These are phyloP conservation scores for Asteroscopus sphinx DNA, from an alignment of 2,888 invertebrate species.

Conservation along the genomic window DNA sequence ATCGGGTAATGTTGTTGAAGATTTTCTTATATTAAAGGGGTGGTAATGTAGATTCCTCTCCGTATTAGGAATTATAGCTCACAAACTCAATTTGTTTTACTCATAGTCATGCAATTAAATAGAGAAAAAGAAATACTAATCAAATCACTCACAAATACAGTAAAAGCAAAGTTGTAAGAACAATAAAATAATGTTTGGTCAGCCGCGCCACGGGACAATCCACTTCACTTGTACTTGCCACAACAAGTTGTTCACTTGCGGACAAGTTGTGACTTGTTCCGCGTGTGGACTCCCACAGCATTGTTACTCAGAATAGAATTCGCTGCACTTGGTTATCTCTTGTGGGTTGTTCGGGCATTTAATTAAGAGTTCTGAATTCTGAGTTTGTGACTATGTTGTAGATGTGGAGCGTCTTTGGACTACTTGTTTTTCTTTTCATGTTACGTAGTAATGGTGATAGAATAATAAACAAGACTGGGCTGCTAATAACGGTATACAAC, in stretches of 20 bases:
- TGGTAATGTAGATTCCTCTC: too few species aligned
- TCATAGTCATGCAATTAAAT: too few species aligned
- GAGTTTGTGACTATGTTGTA: conserved; percentile 20
- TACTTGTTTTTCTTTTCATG: conserved; percentile 20
- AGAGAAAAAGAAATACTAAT: conserved; percentile 12
- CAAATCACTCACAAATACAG: conserved; percentile 31
- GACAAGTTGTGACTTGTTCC: conserved; percentile 65
- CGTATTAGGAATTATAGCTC: too few species aligned
- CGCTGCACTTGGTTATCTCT: conserved; percentile 67
- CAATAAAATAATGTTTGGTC: conserved; percentile 63
- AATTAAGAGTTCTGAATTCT: conserved; percentile 66
- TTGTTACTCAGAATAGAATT: conserved; percentile 70
- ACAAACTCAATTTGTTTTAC: too few species aligned
- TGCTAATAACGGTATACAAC: too few species aligned
- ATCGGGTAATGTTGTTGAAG: too few species aligned
- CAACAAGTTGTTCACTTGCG: conserved; percentile 72
- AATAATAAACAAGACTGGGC: not conserved
- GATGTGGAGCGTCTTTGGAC: conserved; percentile 8
- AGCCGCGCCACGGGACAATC: conserved; percentile 48
- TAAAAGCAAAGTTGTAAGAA: conserved; percentile 54
- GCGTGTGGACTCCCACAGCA: conserved; percentile 53
- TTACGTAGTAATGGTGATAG: not conserved
- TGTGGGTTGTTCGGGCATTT: conserved; percentile 64
- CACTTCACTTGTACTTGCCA: conserved; percentile 54
- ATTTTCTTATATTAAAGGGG: too few species aligned